Conservation (phyloP, 2,888 invertebrate genomes). For the Drosophila recens region DNA sequence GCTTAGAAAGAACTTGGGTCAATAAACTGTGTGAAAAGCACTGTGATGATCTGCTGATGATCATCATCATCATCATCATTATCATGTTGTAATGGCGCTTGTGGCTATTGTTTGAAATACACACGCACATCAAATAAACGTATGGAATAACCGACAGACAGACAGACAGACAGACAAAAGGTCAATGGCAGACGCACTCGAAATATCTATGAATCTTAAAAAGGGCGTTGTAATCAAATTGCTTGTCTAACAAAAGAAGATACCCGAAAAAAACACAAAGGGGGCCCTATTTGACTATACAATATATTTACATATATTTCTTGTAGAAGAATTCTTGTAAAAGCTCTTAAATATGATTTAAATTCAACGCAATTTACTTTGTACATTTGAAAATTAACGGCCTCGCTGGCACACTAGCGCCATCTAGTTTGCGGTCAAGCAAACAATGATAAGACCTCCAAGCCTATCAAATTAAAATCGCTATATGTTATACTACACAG, state of each 20-base stretch:
- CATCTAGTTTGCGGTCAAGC: conserved; percentile 21
- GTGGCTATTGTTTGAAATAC: conserved; percentile 59
- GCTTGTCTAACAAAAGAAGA: conserved; percentile 31
- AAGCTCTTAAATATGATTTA: conserved; percentile 4
- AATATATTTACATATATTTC: conserved; percentile 29
- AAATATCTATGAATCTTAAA: conserved; percentile 49
- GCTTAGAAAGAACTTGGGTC: conserved; percentile 69
- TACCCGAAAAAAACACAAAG: conserved; percentile 3
- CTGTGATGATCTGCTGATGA: conserved; percentile 47
- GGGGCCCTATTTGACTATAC: conserved; percentile 9
- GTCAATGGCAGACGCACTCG: conserved; percentile 67
- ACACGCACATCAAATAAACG: conserved; percentile 60
- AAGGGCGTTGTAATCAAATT: conserved; percentile 46
- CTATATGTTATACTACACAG: too few relatives aligned
- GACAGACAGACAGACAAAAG: conserved; percentile 25
- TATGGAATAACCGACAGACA: conserved; percentile 42
- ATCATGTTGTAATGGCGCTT: conserved; percentile 44
- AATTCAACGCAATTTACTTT: neutral
- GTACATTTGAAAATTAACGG: conserved; percentile 36
- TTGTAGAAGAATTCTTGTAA: conserved; percentile 17
- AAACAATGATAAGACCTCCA: neutral
- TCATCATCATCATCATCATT: conserved; percentile 20
- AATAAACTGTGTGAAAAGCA: conserved; percentile 69
- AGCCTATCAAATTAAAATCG: too few relatives aligned
- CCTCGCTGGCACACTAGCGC: conserved; percentile 6